phyloP scores from a whole-genome alignment of 2,113 vertebrate species.

The Bos indicus region DNA sequence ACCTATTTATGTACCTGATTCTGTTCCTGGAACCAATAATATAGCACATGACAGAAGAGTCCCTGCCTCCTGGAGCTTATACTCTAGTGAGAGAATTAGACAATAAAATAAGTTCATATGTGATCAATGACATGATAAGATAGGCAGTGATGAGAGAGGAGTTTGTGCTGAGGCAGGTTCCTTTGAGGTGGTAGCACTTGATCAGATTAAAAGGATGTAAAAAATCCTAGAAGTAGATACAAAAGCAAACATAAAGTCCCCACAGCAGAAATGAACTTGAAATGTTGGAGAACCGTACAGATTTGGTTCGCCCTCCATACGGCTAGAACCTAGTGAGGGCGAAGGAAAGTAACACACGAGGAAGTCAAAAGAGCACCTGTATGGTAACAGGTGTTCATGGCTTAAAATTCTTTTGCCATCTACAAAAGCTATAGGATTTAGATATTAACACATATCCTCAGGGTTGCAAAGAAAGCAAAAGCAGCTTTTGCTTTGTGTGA shows the following conservation, averaged over 20 bases:
- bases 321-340: neutral
- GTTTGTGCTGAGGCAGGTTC: neutral
- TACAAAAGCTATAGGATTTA: neutral
- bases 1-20: neutral
- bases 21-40: neutral
- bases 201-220: neutral
- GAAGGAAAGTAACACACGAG: neutral
- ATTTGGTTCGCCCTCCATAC: no score
- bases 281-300: neutral
- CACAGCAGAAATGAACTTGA: neutral
- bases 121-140: neutral
- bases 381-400: neutral
- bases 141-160: neutral
- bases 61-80: neutral
- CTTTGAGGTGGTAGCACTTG: neutral
- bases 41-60: neutral
- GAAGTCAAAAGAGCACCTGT: neutral
- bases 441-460: neutral
- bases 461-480: neutral
- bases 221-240: neutral
- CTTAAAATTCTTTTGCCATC: neutral
- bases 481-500: neutral
- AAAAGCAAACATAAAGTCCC: neutral
- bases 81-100: neutral
- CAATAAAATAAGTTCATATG: neutral